Base-by-base conservation (phyloP, 2,797 vertebrate species). In the Tenualosa ilisha region DNA sequence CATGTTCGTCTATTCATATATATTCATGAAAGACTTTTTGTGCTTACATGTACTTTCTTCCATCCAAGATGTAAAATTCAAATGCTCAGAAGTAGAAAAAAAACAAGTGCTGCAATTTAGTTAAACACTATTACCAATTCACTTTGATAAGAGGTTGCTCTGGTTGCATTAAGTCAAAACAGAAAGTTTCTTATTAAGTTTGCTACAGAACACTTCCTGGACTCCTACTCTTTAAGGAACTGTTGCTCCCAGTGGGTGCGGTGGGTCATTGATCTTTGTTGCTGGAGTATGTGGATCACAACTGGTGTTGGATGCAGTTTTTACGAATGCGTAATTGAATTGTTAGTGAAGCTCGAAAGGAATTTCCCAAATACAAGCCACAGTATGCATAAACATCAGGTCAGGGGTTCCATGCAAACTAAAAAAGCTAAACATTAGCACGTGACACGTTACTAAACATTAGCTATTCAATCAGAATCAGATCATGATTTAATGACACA, bases 91-190 rank as follows among this genome's bases (percentile, higher is more conserved):
- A 65, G 68, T 31, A 31, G 68, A 75, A 15, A 8, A 75, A 85
- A 51, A 56, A 83, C 61, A 56, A 24, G 79, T 51, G 15, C 40
- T 83, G 82, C 81, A 59, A 86, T 79, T 17, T 72, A 82, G 82
- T 81, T 84, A 53, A 59, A 51, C 53, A 46, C 68, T 75, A 63
- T 88, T 85, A 88, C 82, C 83, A 84, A 86, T 87, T 88, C 86
- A 81, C 88, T 85, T 84, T 85, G 83, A 85, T 83, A 82, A 75
- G 40, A 31, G 15, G 3, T 37, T 75, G 68, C 68, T 75, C 37
- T 75, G 68, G 22, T 59, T 59, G 17, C 56, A 59, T 20, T 6
- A 59, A 59, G 56, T 59, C 56, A 75, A 75, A 75, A 75, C 13
- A 75, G 65, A 72, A 75, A 75, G 26, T 75, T 75, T 17, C 56